Percentiles rank a stretch among this genome's conserved stretches.
Conservation (phyloP, 2,888 invertebrate species). For the Coleophora flavipennella region DNA sequence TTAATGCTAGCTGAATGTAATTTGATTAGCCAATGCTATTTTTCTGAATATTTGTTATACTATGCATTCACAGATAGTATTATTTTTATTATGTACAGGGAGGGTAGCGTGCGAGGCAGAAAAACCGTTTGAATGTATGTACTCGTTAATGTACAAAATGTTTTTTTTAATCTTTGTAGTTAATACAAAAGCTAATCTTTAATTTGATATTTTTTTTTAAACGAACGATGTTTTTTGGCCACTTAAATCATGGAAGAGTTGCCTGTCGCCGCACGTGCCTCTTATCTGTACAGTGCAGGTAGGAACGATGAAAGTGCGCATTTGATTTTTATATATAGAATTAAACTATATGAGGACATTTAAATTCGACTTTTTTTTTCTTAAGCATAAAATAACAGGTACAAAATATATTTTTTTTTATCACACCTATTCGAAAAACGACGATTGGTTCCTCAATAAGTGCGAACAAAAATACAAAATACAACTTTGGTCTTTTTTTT, state of each 20-base stretch:
- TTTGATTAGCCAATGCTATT: slow-evolving; percentile 68
- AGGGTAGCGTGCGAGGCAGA: slow-evolving; percentile 8
- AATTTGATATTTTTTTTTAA: too few relatives aligned
- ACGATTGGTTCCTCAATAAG: too few relatives aligned
- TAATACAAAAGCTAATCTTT: too few relatives aligned
- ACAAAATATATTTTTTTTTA: too few relatives aligned
- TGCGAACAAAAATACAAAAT: too few relatives aligned
- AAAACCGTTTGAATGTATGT: too few relatives aligned
- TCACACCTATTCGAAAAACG: too few relatives aligned
- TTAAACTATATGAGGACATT: slow-evolving; percentile 58
- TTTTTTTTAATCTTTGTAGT: too few relatives aligned
- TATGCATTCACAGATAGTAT: slow-evolving; percentile 52
- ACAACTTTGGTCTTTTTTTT: too few relatives aligned
- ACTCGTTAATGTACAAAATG: too few relatives aligned
- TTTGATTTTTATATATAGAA: slow-evolving; percentile 65
- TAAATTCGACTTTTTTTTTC: not conserved
- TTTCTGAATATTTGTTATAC: slow-evolving; percentile 60
- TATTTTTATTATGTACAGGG: slow-evolving; percentile 47
- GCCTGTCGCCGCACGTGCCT: slow-evolving; percentile 7
- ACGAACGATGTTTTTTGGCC: too few relatives aligned
- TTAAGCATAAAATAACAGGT: too few relatives aligned
- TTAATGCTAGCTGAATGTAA: slow-evolving; percentile 66
- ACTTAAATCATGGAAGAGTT: not conserved
- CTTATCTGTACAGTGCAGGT: slow-evolving; percentile 42
- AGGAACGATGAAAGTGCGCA: slow-evolving; percentile 52